These are phyloP conservation scores for Acromyrmex echinatior DNA, from an alignment of 1,140 invertebrate genomes.

Conservation along the genomic window DNA sequence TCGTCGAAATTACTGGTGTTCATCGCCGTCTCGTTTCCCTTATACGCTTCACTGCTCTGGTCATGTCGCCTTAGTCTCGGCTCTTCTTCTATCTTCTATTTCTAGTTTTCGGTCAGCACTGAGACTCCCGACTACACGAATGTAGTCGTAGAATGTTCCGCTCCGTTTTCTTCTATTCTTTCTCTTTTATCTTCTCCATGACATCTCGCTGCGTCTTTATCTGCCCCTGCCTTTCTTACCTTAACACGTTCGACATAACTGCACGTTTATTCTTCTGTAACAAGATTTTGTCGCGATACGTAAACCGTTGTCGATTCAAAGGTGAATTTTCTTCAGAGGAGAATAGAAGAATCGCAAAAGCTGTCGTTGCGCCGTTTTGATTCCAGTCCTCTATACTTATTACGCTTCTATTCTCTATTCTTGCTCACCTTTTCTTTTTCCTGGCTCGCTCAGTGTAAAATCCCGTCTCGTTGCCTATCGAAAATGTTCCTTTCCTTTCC, in stretches of 20 bases:
- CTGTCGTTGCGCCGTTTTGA: constrained; percentile 43
- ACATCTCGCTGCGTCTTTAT: constrained; percentile 41
- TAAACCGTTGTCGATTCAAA: constrained; percentile 49
- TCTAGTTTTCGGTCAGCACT: constrained; percentile 40
- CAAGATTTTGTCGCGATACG: constrained; percentile 30
- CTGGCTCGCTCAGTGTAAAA: constrained; percentile 34
- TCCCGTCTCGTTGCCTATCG: constrained; percentile 48
- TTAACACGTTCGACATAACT: constrained; percentile 46
- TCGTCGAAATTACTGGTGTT: constrained; percentile 39
- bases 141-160: constrained; percentile 43
- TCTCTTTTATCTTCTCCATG: constrained; percentile 52
- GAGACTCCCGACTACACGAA: constrained; percentile 52
- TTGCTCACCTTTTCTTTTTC: constrained; percentile 7
- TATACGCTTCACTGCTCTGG: constrained; percentile 3
- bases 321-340: constrained; percentile 25
- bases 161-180: constrained; percentile 44
- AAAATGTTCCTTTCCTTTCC: constrained; percentile 35
- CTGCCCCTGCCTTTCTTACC: constrained; percentile 39
- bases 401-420: constrained; percentile 28
- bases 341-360: constrained; percentile 38
- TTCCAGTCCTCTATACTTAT: constrained; percentile 39
- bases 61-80: constrained; percentile 43
- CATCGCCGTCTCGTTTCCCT: constrained; percentile 41
- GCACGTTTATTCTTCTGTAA: constrained; percentile 31
- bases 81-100: constrained; percentile 23